These are phyloP conservation scores for Papilio helenus DNA, from an alignment of 1,140 invertebrate genomes.

Conservation along the genomic window DNA sequence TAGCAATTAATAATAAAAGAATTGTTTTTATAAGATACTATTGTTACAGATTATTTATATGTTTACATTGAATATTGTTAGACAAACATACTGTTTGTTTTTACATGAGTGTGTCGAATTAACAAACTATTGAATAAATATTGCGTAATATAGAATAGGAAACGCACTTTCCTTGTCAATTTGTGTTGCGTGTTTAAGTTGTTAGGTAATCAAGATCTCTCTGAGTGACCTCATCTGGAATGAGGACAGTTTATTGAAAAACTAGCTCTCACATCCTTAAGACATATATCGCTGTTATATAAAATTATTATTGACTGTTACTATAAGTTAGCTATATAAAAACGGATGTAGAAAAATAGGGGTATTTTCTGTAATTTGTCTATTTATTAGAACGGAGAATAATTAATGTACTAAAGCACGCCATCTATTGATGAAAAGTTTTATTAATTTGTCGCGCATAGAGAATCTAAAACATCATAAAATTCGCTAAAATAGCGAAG, in stretches of 20 bases:
- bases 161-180: conserved; percentile 21
- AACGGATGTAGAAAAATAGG: too few species aligned
- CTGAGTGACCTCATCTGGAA: conserved; percentile 6
- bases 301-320: too few species aligned
- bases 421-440: neutral
- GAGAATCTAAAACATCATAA: too few species aligned
- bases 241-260: neutral
- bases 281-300: too few species aligned
- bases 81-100: neutral
- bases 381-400: too few species aligned
- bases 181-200: neutral
- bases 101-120: neutral
- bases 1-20: neutral
- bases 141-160: conserved; percentile 18
- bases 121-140: neutral
- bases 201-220: conserved; percentile 18
- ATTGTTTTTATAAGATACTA: neutral
- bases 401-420: neutral
- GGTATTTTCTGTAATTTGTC: too few species aligned
- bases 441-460: neutral
- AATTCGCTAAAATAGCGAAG: too few species aligned
- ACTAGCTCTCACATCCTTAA: neutral
- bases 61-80: neutral
- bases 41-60: neutral
- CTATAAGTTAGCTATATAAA: too few species aligned